Evolutionary conservation across 2,113 vertebrate genomes (phyloP).

Genomic region (Vulpes lagopus): DNA sequence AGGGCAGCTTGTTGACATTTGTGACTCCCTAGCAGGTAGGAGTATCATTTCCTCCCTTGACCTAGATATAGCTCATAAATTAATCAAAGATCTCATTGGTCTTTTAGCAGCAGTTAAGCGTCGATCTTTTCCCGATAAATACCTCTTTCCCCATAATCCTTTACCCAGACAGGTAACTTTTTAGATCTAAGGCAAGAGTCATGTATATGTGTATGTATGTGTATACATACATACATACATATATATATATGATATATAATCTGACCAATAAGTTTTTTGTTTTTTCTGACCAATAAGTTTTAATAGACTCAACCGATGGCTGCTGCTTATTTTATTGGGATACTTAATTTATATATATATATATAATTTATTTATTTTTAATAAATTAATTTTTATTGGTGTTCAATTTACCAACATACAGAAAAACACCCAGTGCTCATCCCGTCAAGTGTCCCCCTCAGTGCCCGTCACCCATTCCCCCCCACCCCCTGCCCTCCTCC

Average conservation of each 20-base stretch:
- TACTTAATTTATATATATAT: not conserved
- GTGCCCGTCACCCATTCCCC: no score
- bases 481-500: no score
- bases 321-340: slow-evolving; percentile 28
- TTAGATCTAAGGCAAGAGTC: not conserved
- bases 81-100: slow-evolving; percentile 47
- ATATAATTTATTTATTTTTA: no score
- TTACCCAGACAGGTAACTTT: slow-evolving; percentile 10
- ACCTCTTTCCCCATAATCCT: not conserved
- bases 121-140: slow-evolving; percentile 17
- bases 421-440: no score
- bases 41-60: not conserved
- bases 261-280: slow-evolving; percentile 14
- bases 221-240: no score
- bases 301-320: not conserved
- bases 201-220: not conserved
- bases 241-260: not conserved
- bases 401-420: no score
- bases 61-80: slow-evolving; percentile 35
- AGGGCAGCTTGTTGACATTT: not conserved
- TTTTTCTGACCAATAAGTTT: not conserved
- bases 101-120: slow-evolving; percentile 48
- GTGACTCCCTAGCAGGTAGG: slow-evolving; percentile 21
- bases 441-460: no score
- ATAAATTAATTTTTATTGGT: no score